These are phyloP conservation scores for Periparus ater DNA, from an alignment of 2,797 vertebrate genomes.

Conservation along the genomic window DNA sequence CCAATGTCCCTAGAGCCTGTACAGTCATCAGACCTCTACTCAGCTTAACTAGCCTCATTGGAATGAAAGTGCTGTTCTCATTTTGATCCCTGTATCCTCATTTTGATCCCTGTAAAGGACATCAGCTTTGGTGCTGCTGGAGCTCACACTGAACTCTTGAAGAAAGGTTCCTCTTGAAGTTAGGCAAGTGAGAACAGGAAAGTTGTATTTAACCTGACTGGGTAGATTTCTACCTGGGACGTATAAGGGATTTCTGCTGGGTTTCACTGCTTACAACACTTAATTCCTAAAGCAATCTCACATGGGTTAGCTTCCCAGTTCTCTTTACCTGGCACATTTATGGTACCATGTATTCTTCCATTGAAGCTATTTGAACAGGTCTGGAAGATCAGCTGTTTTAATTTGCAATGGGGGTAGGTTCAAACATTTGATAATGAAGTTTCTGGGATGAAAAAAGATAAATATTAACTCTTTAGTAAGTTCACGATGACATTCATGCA, in stretches of 20 bases:
- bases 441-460: not conserved
- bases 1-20: not conserved
- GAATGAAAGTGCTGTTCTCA: not conserved
- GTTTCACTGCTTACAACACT: not conserved
- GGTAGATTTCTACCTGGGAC: not conserved
- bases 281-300: not conserved
- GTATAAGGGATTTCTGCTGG: not conserved
- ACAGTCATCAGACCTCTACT: not conserved
- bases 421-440: not conserved
- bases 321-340: not conserved
- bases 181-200: not conserved
- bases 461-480: not conserved
- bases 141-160: not conserved
- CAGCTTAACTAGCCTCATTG: not conserved
- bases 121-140: not conserved
- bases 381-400: not conserved
- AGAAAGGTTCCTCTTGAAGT: not conserved
- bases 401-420: not conserved
- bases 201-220: not conserved
- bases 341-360: not conserved
- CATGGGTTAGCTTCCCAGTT: not conserved
- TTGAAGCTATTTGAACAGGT: not conserved
- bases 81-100: not conserved
- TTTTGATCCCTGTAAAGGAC: not conserved
- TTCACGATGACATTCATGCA: not conserved